Base-by-base conservation (phyloP, 2,888 invertebrate genomes). In the Ophion ellenae region DNA sequence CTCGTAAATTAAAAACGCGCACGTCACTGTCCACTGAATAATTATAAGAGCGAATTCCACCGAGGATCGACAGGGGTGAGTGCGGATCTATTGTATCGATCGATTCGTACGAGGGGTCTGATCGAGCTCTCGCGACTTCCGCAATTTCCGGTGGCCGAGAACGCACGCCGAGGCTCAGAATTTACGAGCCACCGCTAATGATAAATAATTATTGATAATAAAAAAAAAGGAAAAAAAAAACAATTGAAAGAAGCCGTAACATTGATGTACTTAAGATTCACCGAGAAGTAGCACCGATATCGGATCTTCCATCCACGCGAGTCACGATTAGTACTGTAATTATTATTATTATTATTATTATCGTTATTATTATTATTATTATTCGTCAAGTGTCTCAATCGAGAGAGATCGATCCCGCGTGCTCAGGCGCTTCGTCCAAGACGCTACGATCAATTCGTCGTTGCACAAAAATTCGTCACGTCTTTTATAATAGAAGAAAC, bases 301-400 rank as follows among this genome's bases (percentile, higher is more conserved):
- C 83, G 86, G 81, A 86, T 86, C 86, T 86, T 86, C 86, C 86
- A 86, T 84, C 81, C 83, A 86, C 80, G 59, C 59, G 77, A 76
- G 66, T 61, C 75, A 82, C 74, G 61, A 73, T 64, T 59, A 69
- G 69, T 69, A 59, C 59, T 78, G 32, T 64, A 20, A 77, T 77
- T 40, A 40, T 59, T 64, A 47, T 57, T 28, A 81, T 75, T 40
- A 81, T 75, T 40, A 78, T 75, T 57, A 69, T 75, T 47, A 67
- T 47, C 20, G 61, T 81, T 57, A 66, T 76, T 14, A 53, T 14
- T 14, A 53, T 53, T 14, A 53, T 53, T 53, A 17, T 53, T 17
- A 53, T 63, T 69, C 53, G 81, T 14, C 17, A 11, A 85, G 64
- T 59, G 81, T 78, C 80, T 75, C 75, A 82, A 85, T 85, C 82